Conservation (phyloP, 1,140 invertebrate genomes). For the Amyelois transitella region DNA sequence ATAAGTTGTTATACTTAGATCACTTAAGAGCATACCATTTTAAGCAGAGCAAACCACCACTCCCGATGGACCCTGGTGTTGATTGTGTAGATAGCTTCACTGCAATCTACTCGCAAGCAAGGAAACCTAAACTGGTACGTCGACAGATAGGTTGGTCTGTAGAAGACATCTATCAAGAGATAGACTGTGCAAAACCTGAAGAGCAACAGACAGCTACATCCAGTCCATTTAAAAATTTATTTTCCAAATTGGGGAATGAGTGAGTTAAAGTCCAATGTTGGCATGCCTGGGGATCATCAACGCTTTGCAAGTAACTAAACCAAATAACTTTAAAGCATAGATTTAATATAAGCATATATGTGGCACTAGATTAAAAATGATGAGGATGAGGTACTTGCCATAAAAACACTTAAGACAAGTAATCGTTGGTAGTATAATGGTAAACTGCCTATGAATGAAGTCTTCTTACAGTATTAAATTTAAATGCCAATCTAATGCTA, state of each 20-base stretch:
- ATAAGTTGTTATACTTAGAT: slow-evolving; percentile 50
- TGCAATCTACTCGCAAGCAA: slow-evolving; percentile 51
- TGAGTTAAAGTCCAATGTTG: slow-evolving; percentile 55
- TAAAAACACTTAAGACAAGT: too few relatives aligned
- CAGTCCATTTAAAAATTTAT: slow-evolving; percentile 62
- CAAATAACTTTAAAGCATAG: too few relatives aligned
- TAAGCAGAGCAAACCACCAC: slow-evolving; percentile 2
- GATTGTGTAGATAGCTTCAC: slow-evolving; percentile 60
- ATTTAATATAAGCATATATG: too few relatives aligned
- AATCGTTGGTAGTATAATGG: too few relatives aligned
- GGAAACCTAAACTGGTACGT: slow-evolving; percentile 52
- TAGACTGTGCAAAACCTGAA: slow-evolving; percentile 58
- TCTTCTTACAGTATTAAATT: too few relatives aligned
- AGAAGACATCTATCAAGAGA: slow-evolving; percentile 70
- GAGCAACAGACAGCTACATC: slow-evolving; percentile 49
- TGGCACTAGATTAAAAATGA: too few relatives aligned
- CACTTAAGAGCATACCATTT: slow-evolving; percentile 52
- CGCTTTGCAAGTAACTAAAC: slow-evolving; percentile 27
- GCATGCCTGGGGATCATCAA: slow-evolving; percentile 45
- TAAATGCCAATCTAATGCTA: too few relatives aligned
- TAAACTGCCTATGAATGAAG: too few relatives aligned
- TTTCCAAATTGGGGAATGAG: slow-evolving; percentile 64
- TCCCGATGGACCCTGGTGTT: slow-evolving; percentile 30
- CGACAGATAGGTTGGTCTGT: slow-evolving; percentile 68
- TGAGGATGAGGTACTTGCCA: too few relatives aligned